phyloP scores from a whole-genome alignment of 2,888 invertebrate genomes.

The Epistrophe eligans region DNA sequence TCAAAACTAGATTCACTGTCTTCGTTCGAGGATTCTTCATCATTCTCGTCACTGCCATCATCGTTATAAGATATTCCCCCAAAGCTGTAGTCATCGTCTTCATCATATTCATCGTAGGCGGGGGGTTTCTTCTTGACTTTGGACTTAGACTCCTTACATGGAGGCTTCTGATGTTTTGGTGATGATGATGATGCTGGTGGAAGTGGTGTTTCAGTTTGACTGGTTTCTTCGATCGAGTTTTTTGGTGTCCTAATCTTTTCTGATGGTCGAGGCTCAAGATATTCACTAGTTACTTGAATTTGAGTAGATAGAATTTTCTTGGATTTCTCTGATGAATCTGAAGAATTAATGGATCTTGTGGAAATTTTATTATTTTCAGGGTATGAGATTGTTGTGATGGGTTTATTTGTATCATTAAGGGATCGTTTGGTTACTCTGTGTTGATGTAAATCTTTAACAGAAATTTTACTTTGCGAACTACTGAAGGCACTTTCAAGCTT shows the following conservation, averaged over 20 bases:
- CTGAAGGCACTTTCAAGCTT: not conserved
- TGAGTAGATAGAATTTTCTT: slow-evolving; percentile 73
- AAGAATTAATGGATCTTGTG: slow-evolving; percentile 6
- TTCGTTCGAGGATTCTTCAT: slow-evolving; percentile 76
- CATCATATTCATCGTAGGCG: slow-evolving; percentile 40
- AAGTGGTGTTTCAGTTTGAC: slow-evolving; percentile 18
- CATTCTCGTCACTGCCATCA: slow-evolving; percentile 74
- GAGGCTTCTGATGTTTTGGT: slow-evolving; percentile 23
- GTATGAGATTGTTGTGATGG: not conserved
- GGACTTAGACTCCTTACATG: slow-evolving; percentile 18
- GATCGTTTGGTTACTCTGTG: slow-evolving; percentile 47
- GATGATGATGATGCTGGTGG: not conserved
- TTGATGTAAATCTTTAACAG: not conserved
- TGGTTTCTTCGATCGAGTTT: slow-evolving; percentile 53
- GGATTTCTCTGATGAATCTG: slow-evolving; percentile 18
- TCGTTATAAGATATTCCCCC: slow-evolving; percentile 69
- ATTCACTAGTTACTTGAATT: slow-evolving; percentile 76
- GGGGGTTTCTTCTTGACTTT: slow-evolving; percentile 47
- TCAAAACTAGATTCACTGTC: slow-evolving; percentile 51
- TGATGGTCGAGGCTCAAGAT: slow-evolving; percentile 37
- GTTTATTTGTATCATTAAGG: slow-evolving; percentile 3
- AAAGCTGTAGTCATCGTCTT: slow-evolving; percentile 76
- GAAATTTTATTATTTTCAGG: not conserved
- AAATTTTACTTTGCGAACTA: not conserved
- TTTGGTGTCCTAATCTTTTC: slow-evolving; percentile 56